Conservation (phyloP, 2,888 invertebrate species). For the Drosophila histrio region DNA sequence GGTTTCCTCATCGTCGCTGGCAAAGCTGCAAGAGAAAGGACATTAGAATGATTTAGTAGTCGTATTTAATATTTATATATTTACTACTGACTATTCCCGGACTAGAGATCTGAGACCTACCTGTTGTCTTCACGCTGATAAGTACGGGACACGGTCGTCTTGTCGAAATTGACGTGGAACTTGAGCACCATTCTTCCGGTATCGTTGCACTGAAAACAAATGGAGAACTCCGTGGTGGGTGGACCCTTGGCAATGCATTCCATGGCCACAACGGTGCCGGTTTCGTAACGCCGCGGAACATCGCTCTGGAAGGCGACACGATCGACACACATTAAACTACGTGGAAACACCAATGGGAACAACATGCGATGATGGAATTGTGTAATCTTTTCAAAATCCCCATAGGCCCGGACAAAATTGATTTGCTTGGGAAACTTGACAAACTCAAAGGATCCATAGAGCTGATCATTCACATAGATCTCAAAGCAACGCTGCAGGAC, state of each 20-base stretch:
- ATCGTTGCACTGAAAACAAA: constrained; percentile 84
- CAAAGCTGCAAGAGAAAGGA: constrained; percentile 65
- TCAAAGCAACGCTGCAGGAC: constrained; percentile 83
- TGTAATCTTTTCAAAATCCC: constrained; percentile 83
- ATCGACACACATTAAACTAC: constrained; percentile 77
- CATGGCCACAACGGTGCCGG: constrained; percentile 83
- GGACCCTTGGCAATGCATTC: constrained; percentile 83
- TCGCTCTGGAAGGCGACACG: constrained; percentile 83
- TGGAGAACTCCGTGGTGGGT: constrained; percentile 82
- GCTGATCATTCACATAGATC: constrained; percentile 83
- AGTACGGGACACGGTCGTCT: constrained; percentile 78
- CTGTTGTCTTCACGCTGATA: constrained; percentile 82
- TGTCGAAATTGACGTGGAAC: constrained; percentile 82
- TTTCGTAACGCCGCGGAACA: constrained; percentile 82
- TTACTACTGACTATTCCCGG: no score
- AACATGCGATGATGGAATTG: constrained; percentile 84
- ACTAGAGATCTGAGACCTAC: no score
- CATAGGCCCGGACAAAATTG: constrained; percentile 81
- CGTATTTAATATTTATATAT: no score
- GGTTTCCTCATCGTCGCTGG: constrained; percentile 82
- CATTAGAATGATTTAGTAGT: no score
- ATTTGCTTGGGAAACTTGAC: constrained; percentile 83
- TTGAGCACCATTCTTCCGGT: constrained; percentile 81
- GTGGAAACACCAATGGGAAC: constrained; percentile 82
- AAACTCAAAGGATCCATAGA: constrained; percentile 83